Evolutionary conservation across 37 sponge, comb jelly and placozoan genomes (phyloP), one percentile per base, ranked within the genome.

Genomic region (Amphimedon queenslandica): DNA sequence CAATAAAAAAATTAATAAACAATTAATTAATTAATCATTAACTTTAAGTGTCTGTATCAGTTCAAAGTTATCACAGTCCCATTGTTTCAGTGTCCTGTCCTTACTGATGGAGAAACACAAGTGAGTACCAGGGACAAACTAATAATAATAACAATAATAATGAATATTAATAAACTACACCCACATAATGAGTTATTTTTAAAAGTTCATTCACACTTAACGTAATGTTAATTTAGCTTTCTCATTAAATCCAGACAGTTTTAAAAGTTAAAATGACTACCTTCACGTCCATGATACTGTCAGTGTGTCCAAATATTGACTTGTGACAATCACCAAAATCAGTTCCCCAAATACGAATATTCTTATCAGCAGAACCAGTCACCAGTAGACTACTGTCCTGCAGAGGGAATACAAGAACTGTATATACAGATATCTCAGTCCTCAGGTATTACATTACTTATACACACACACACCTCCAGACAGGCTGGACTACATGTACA

Each of bases 251-350:
- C n/a, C n/a, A n/a, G n/a, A n/a, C n/a, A n/a, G n/a, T n/a, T n/a
- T n/a, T n/a, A n/a, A n/a, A n/a, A n/a, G n/a, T n/a, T n/a, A n/a
- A n/a, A n/a, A n/a, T n/a, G n/a, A n/a, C n/a, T n/a, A 83, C 84
- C 77, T 66, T 43, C 20, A 96, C 76, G n/a, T 51, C 64, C 85
- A 85, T 89, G 53, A 92, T 79, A 39, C 93, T 92, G 63, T 95
- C 88, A 70, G 89, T 86, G 43, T 98, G 99, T 43, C 93, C 96
- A 87, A 95, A 95, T n/a, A 98, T 72, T 2, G 99, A 98, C 63
- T 83, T 79, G 75, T 95, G 96, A 55, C 99, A 98, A 57, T 98
- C 96, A 4, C 99, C 99, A 82, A 84, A 98, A 57, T 98, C 99
- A 25, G 95, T 69, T 0, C 96, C 96, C 99, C 99, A 98, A 1